These are phyloP conservation scores for Ctenopoma multispine DNA, from an alignment of 2,797 vertebrate genomes.

Conservation along the genomic window DNA sequence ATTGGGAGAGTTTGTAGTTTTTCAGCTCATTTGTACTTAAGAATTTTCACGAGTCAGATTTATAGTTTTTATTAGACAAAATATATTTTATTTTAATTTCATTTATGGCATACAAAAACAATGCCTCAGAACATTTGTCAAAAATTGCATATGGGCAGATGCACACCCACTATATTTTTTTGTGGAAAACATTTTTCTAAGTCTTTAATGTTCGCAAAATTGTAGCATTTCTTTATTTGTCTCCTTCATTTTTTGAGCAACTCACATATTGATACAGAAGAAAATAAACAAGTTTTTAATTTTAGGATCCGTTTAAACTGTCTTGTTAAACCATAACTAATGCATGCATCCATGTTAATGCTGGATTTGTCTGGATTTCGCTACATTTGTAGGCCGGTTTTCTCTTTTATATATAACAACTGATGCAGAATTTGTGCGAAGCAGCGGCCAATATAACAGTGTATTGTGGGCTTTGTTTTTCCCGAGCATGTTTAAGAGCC, in stretches of 20 bases:
- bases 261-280: no score
- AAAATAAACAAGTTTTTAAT: no score
- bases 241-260: background rate
- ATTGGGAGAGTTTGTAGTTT: constrained; percentile 22
- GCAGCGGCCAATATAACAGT: constrained; percentile 25
- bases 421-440: constrained; percentile 20
- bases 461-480: constrained; percentile 40
- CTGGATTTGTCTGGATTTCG: constrained; percentile 8
- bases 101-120: background rate
- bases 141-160: background rate
- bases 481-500: constrained; percentile 27
- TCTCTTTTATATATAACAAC: background rate
- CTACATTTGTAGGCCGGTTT: constrained; percentile 4
- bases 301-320: background rate
- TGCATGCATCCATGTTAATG: constrained; percentile 6
- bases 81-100: background rate
- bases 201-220: background rate
- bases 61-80: background rate
- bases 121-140: constrained; percentile 18
- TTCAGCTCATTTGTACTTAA: constrained; percentile 6
- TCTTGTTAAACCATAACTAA: background rate
- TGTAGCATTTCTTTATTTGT: background rate
- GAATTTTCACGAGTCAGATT: constrained; percentile 6
- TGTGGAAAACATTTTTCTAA: no score
- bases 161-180: background rate